A percentile compares a stretch with the other conserved stretches of the same genome.
phyloP scores from a whole-genome alignment of 2,113 vertebrate genomes.

The Odocoileus virginianus region DNA sequence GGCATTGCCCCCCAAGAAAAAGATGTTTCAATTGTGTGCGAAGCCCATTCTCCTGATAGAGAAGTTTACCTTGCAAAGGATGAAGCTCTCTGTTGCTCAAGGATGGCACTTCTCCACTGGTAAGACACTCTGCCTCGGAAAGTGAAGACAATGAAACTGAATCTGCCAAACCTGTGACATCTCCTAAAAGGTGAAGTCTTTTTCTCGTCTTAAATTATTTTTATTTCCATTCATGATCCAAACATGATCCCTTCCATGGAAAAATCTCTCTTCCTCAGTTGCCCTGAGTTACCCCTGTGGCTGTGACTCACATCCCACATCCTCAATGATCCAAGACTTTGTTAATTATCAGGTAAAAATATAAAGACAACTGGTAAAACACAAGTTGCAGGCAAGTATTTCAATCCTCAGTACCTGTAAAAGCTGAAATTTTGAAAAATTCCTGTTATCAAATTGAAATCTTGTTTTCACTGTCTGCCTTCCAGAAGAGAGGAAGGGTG shows the following conservation, averaged over 20 bases:
- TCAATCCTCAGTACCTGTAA: background rate
- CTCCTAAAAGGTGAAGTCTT: background rate
- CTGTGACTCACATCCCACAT: background rate
- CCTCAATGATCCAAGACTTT: background rate
- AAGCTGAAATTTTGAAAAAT: background rate
- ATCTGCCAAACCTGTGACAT: background rate
- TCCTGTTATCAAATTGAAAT: background rate
- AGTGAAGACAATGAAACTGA: background rate
- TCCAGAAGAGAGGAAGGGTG: background rate
- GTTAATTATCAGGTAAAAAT: background rate
- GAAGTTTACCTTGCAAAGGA: background rate
- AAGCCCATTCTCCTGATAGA: background rate
- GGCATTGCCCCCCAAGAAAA: background rate
- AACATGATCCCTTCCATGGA: background rate
- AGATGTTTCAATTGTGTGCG: background rate
- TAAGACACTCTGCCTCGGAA: background rate
- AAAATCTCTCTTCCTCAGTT: background rate
- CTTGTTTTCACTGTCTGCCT: background rate
- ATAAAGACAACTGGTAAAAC: background rate
- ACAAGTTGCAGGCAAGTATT: background rate
- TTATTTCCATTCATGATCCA: background rate
- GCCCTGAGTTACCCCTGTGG: background rate
- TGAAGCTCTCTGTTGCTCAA: accelerated
- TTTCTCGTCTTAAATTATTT: background rate
- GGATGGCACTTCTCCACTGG: background rate